Conservation (phyloP, 2,888 invertebrate genomes). For the Pyrrhia umbra region DNA sequence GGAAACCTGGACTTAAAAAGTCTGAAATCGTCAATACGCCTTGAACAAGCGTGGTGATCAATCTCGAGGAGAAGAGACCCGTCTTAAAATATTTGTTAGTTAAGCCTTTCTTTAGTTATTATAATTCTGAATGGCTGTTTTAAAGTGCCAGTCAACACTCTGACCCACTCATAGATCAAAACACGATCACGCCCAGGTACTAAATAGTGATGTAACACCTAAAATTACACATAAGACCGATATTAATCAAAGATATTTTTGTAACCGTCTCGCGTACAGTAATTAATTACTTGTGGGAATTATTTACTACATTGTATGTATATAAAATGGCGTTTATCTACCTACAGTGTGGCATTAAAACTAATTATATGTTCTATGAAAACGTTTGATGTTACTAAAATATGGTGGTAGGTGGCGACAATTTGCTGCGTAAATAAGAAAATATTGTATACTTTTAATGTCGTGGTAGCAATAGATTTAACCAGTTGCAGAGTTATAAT, state of each 20-base stretch:
- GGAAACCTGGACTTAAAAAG: no score
- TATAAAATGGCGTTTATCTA: constrained; percentile 44
- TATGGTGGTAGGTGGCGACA: constrained; percentile 18
- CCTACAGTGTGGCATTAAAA: constrained; percentile 51
- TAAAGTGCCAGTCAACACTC: not conserved
- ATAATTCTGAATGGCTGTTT: constrained; percentile 11
- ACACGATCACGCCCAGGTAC: constrained; percentile 28
- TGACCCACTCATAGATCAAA: constrained; percentile 26
- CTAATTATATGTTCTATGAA: constrained; percentile 55
- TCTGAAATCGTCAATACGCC: no score
- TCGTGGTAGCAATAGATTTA: no score
- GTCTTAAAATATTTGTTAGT: no score
- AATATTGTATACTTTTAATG: constrained; percentile 34
- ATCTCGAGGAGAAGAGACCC: no score
- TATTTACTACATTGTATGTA: constrained; percentile 46
- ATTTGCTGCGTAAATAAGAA: constrained; percentile 27
- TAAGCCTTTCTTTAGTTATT: not conserved
- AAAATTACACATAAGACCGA: constrained; percentile 41
- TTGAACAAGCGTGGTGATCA: no score
- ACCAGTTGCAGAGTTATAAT: no score
- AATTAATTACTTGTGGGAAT: constrained; percentile 51
- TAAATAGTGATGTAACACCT: constrained; percentile 17
- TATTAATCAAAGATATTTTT: constrained; percentile 56
- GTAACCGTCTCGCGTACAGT: constrained; percentile 19
- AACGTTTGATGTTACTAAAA: constrained; percentile 45